Conservation (phyloP, 2,797 vertebrate species). For the Aeoliscus strigatus region DNA sequence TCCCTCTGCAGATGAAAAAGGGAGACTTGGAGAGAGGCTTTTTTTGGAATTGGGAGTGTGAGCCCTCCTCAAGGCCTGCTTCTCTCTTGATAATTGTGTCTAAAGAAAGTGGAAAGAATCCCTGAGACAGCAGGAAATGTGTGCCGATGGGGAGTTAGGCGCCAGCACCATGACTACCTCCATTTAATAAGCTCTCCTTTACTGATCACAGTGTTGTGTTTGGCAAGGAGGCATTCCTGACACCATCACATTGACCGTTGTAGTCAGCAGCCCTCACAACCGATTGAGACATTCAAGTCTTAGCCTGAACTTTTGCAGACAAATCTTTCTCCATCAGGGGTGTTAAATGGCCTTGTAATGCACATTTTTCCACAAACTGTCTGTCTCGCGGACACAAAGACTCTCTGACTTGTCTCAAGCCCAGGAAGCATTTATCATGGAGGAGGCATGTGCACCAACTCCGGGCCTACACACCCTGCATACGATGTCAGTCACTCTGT, state of each 20-base stretch:
- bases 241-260: constrained; percentile 43
- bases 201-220: constrained; percentile 59
- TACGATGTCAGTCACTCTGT: constrained; percentile 62
- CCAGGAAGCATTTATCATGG: constrained; percentile 43
- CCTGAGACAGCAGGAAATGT: constrained; percentile 69
- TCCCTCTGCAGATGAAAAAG: constrained; percentile 68
- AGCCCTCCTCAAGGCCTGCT: constrained; percentile 61
- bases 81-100: constrained; percentile 67
- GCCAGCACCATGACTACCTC: constrained; percentile 56
- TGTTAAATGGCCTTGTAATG: constrained; percentile 17
- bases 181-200: constrained; percentile 60
- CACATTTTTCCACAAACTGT: constrained; percentile 21
- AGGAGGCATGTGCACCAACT: constrained; percentile 50
- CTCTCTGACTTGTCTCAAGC: constrained; percentile 11
- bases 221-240: constrained; percentile 46
- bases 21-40: constrained; percentile 45
- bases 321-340: constrained; percentile 11
- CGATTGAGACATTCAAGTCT: constrained; percentile 36
- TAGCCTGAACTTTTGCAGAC: constrained; percentile 16
- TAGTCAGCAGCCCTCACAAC: constrained; percentile 25
- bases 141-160: constrained; percentile 61
- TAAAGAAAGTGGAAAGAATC: constrained; percentile 73
- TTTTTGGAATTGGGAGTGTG: constrained; percentile 29
- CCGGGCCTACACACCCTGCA: constrained; percentile 57
- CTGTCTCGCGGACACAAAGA: constrained; percentile 31